Base-by-base conservation (phyloP, 2,888 invertebrate species). In the Dryocosmus kuriphilus region DNA sequence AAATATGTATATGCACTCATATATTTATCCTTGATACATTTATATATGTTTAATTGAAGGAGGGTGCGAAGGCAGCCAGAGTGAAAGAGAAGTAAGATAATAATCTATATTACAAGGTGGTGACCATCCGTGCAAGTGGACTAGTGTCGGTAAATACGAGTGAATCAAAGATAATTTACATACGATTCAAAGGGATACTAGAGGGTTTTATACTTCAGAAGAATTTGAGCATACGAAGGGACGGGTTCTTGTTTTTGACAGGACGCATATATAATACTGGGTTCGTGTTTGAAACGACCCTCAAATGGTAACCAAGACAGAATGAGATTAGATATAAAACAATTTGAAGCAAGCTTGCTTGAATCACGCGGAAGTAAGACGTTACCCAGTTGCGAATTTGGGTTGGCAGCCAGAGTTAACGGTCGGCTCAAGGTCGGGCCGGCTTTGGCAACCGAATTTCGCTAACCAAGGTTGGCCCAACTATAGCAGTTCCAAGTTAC, bases 21-120 rank as follows among this genome's bases (percentile, higher is more conserved):
- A n/a, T n/a, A n/a, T n/a, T n/a, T n/a, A n/a, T n/a, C n/a, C n/a
- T n/a, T n/a, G n/a, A n/a, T n/a, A n/a, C n/a, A n/a, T n/a, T n/a
- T n/a, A n/a, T n/a, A n/a, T n/a, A n/a, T n/a, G n/a, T n/a, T n/a
- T n/a, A n/a, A n/a, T n/a, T n/a, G n/a, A n/a, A n/a, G n/a, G n/a
- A n/a, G 80, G 80, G 80, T 79, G 81, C 80, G 80, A 81, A 81
- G 81, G 79, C 65, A 51, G 76, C 77, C 78, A 83, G 24, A 38
- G 22, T 65, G 79, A 65, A 79, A 76, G 79, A 57, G 35, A 76
- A 77, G 79, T 78, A 60, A 81, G 83, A 81, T 83, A 83, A 81
- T 79, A 83, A 83, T 80, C 83, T 83, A 81, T 81, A 83, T 83
- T 81, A 80, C 81, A 80, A 80, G 83, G 80, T 80, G 83, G 81